Conservation (phyloP, 2,888 invertebrate genomes). For the Listrodromus nycthemerus region DNA sequence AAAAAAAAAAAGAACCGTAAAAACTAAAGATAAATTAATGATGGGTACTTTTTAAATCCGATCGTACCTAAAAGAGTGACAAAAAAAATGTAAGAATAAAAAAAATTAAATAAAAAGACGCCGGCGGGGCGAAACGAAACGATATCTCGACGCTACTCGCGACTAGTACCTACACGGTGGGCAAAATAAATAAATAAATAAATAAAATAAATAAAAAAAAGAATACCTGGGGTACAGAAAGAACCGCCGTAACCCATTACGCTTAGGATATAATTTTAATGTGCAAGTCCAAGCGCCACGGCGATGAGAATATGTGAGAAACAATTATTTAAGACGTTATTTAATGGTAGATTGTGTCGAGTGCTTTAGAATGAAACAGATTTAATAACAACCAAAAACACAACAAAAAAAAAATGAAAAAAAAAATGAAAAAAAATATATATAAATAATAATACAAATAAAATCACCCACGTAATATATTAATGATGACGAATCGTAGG, state of each 20-base stretch:
- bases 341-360: conserved; percentile 70
- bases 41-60: conserved; percentile 26
- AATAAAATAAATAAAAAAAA: conserved; percentile 38
- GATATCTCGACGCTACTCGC: conserved; percentile 63
- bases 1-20: conserved; percentile 53
- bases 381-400: conserved; percentile 36
- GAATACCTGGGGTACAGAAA: conserved; percentile 48
- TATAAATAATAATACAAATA: conserved; percentile 33
- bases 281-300: conserved; percentile 71
- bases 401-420: conserved; percentile 31
- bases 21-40: conserved; percentile 56
- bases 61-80: conserved; percentile 51
- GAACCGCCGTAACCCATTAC: conserved; percentile 69
- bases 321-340: conserved; percentile 69
- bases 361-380: conserved; percentile 66
- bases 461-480: conserved; percentile 55
- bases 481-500: conserved; percentile 52
- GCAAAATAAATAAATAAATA: no score
- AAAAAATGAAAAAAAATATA: conserved; percentile 42
- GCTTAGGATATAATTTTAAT: conserved; percentile 71
- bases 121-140: conserved; percentile 44
- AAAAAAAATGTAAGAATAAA: conserved; percentile 54
- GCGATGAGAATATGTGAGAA: conserved; percentile 62
- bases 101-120: conserved; percentile 48
- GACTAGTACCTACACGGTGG: conserved; percentile 59